Evolutionary conservation across 2,888 invertebrate genomes (phyloP), one percentile per base, ranked within the genome.

Genomic region (Drosophila neonasuta): DNA sequence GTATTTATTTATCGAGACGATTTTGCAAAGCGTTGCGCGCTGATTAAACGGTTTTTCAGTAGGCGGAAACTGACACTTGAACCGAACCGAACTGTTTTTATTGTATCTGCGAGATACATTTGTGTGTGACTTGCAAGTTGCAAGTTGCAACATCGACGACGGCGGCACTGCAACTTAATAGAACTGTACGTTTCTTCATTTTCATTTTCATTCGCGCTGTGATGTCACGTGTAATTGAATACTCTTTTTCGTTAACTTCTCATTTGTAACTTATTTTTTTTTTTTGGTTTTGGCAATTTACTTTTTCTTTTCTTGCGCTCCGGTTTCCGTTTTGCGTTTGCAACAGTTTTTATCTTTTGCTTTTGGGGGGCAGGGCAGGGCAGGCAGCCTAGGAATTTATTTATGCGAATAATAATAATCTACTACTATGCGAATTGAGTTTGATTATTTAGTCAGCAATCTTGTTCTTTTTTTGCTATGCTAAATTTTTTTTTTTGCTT

Each of bases 51-150:
- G 41, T 34, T 52, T 61, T 60, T 56, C 48, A 48, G 69, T 70
- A 49, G 56, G 74, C 82, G 82, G 82, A 82, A 82, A 82, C 82
- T 54, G 72, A 74, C 73, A 77, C 82, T 82, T 78, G 77, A 72
- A 71, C 59, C n/a, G 51, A 10, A 39, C 39, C 13, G 39, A 36
- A 36, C 30, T 42, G 30, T 41, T 58, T 52, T 54, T 6, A 24
- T 24, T 24, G 24, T 24, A 24, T 24, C 24, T 24, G 24, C 6
- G 24, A 24, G 24, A 24, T 24, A 24, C 24, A 24, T 24, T 56
- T 68, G 5, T 13, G 36, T 44, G 48, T 51, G 51, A 54, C 30
- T 54, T 50, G 50, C 36, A 39, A 54, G 42, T 59, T 66, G 60
- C 39, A 29, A 62, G 74, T 66, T 74, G 62, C 75, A 63, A 60